phyloP scores from a whole-genome alignment of 2,888 invertebrate species.

The Xiphydria camelus region DNA sequence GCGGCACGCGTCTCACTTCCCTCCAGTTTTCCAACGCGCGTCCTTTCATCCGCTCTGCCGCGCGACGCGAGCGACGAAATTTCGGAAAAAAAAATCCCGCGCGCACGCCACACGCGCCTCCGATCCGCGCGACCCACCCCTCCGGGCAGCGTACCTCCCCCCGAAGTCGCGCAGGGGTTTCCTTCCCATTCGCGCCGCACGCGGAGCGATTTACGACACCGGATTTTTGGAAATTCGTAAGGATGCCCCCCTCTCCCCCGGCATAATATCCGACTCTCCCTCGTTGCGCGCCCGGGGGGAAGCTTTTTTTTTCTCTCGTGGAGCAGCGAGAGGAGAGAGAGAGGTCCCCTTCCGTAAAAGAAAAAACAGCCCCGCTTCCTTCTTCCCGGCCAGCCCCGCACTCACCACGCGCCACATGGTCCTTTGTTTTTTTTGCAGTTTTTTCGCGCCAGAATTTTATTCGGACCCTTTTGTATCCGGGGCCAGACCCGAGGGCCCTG shows the following conservation, averaged over 20 bases:
- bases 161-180: too few relatives aligned
- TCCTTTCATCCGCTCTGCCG: slow-evolving; percentile 18
- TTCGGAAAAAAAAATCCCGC: slow-evolving; percentile 18
- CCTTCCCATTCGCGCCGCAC: too few relatives aligned
- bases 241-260: background rate
- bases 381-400: slow-evolving; percentile 24
- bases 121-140: slow-evolving; percentile 12
- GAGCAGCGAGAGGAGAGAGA: too few relatives aligned
- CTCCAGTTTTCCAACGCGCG: slow-evolving; percentile 14
- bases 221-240: slow-evolving; percentile 29
- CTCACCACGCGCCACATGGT: slow-evolving; percentile 48
- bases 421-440: slow-evolving; percentile 39
- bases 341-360: slow-evolving; percentile 4
- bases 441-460: slow-evolving; percentile 22
- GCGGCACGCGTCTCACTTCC: slow-evolving; percentile 23
- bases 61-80: slow-evolving; percentile 17
- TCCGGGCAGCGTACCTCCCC: too few relatives aligned
- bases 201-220: slow-evolving; percentile 32
- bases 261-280: background rate
- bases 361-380: slow-evolving; percentile 35
- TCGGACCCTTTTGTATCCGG: slow-evolving; percentile 1
- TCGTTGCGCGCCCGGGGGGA: background rate
- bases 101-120: slow-evolving; percentile 21
- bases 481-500: slow-evolving; percentile 29
- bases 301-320: background rate